Evolutionary conservation across 2,113 vertebrate genomes (phyloP).

Genomic region (Athene cunicularia): DNA sequence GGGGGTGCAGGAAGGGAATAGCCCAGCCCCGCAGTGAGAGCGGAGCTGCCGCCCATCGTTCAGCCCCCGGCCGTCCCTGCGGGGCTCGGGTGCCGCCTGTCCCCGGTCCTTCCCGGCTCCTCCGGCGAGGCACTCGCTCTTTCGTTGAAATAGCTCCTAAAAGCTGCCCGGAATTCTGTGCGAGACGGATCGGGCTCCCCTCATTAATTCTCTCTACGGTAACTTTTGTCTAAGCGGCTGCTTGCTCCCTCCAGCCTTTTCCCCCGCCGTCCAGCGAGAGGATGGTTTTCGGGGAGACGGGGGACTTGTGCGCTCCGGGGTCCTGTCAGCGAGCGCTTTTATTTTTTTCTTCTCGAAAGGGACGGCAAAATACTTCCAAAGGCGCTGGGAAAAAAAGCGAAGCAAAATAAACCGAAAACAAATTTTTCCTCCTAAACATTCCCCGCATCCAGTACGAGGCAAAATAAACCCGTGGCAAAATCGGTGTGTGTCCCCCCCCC

Average conservation of each 20-base stretch:
- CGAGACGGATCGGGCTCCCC: fast-evolving
- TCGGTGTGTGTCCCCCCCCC: fast-evolving
- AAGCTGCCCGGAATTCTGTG: background rate
- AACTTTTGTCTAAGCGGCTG: background rate
- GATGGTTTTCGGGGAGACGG: background rate
- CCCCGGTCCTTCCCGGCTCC: background rate
- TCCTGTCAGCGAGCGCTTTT: background rate
- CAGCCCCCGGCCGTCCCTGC: background rate
- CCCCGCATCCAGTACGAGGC: background rate
- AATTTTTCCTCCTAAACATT: background rate
- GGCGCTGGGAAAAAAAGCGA: background rate
- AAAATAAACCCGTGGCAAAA: background rate
- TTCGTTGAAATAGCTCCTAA: background rate
- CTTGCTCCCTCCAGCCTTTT: background rate
- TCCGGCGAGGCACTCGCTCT: background rate
- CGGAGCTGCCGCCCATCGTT: background rate
- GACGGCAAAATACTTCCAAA: background rate
- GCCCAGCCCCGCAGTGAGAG: background rate
- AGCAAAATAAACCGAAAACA: background rate
- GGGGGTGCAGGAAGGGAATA: background rate
- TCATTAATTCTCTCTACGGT: fast-evolving
- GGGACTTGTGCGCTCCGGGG: background rate
- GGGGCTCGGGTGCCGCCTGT: background rate
- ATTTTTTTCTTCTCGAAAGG: background rate
- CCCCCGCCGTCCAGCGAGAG: too few relatives aligned